Percentiles rank a stretch among this genome's conserved stretches.
These are phyloP conservation scores for Philotrypesis tridentata DNA, from an alignment of 1,140 invertebrate genomes.

Conservation along the genomic window DNA sequence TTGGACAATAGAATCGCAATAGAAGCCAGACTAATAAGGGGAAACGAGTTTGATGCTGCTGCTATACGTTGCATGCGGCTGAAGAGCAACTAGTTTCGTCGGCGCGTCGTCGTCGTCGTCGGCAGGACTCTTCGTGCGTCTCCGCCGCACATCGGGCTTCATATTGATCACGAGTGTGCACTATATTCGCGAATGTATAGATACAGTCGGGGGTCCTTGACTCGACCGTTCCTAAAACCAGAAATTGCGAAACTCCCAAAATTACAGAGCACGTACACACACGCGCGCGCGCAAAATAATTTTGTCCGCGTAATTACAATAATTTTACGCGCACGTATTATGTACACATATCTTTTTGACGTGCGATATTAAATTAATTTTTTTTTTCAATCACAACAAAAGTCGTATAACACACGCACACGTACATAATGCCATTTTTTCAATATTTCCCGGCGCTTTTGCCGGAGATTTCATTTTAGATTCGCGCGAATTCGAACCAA, in stretches of 20 bases:
- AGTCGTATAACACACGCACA: no score
- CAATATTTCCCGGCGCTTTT: no score
- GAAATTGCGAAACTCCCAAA: background rate
- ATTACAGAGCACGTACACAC: background rate
- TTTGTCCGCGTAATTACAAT: no score
- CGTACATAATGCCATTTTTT: no score
- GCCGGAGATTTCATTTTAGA: no score
- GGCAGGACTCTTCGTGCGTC: background rate
- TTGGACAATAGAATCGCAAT: background rate
- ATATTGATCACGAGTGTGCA: background rate
- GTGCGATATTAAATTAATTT: no score
- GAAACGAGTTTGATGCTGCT: background rate
- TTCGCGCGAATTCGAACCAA: no score
- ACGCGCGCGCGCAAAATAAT: no score
- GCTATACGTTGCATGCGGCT: background rate
- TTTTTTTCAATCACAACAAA: no score
- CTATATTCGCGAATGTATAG: background rate
- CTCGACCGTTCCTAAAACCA: background rate
- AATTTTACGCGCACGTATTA: no score
- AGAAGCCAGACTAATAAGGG: background rate
- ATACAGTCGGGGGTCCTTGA: background rate
- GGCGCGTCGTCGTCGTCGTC: background rate
- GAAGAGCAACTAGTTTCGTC: background rate
- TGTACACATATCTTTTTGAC: no score
- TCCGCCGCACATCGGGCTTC: background rate